Evolutionary conservation across 2,888 invertebrate species (phyloP).

Genomic region (Plagodis dolabraria): DNA sequence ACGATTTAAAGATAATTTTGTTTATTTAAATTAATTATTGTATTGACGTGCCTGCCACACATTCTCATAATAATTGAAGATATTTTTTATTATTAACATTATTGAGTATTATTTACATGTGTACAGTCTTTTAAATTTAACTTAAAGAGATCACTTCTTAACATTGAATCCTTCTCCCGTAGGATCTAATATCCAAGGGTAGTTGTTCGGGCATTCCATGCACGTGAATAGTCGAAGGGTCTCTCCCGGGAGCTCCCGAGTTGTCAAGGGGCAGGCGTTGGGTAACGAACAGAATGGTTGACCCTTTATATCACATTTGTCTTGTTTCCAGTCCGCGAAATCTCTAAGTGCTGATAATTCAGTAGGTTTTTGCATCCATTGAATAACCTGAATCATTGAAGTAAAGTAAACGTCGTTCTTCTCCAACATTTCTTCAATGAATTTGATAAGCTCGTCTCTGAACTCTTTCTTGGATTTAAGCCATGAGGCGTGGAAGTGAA

Average conservation of each 20-base stretch:
- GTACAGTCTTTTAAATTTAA: conserved; percentile 81
- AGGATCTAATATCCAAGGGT: conserved; percentile 97
- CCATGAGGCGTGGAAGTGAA: conserved; percentile 98
- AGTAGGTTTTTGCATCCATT: conserved; percentile 98
- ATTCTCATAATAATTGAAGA: conserved; percentile 48
- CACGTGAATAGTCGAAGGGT: conserved; percentile 96
- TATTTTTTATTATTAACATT: conserved; percentile 70
- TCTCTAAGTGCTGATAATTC: conserved; percentile 94
- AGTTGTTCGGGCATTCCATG: conserved; percentile 98
- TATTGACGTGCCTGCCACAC: conserved; percentile 49
- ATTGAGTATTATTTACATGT: conserved; percentile 84
- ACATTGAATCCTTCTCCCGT: conserved; percentile 96
- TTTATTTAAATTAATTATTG: conserved; percentile 30
- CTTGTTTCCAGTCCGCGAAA: conserved; percentile 96
- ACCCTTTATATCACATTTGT: conserved; percentile 97
- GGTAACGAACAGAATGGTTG: conserved; percentile 96
- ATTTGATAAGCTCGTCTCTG: conserved; percentile 95
- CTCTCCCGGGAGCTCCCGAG: conserved; percentile 95
- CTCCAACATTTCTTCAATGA: conserved; percentile 96
- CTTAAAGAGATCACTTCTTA: conserved; percentile 88
- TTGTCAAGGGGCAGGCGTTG: conserved; percentile 95
- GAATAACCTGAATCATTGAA: conserved; percentile 95
- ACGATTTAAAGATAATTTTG: background rate
- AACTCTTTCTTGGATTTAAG: conserved; percentile 97
- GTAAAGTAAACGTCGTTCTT: conserved; percentile 97